phyloP scores from a whole-genome alignment of 2,113 vertebrate genomes.

The Grammomys surdaster region DNA sequence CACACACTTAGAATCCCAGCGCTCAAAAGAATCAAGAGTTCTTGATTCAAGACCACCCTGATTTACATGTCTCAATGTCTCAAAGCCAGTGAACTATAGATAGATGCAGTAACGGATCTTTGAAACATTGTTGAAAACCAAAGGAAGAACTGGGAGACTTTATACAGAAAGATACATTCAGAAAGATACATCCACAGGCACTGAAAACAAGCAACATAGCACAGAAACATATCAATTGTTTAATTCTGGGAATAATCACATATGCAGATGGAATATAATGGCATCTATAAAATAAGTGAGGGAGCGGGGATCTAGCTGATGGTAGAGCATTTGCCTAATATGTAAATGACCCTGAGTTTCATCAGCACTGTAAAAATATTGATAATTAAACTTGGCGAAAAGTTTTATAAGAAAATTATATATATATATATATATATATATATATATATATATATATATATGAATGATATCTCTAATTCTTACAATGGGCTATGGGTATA shows the following conservation, averaged over 20 bases:
- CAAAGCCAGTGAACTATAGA: background rate
- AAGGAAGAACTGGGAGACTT: background rate
- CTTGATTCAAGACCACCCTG: background rate
- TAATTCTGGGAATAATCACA: background rate
- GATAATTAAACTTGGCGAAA: background rate
- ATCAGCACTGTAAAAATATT: background rate
- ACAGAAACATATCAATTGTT: background rate
- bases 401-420: background rate
- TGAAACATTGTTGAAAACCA: constrained; percentile 1
- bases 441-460: no score
- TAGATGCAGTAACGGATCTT: background rate
- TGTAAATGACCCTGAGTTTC: background rate
- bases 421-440: no score
- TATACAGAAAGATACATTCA: background rate
- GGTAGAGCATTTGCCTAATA: background rate
- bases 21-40: background rate
- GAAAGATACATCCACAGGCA: background rate
- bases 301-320: background rate
- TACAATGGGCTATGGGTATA: background rate
- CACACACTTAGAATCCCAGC: background rate
- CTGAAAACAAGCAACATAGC: background rate
- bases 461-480: background rate
- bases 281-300: background rate
- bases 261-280: background rate
- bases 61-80: background rate